Base-by-base conservation (phyloP, 2,113 vertebrate genomes). In the Festucalex cinctus region DNA sequence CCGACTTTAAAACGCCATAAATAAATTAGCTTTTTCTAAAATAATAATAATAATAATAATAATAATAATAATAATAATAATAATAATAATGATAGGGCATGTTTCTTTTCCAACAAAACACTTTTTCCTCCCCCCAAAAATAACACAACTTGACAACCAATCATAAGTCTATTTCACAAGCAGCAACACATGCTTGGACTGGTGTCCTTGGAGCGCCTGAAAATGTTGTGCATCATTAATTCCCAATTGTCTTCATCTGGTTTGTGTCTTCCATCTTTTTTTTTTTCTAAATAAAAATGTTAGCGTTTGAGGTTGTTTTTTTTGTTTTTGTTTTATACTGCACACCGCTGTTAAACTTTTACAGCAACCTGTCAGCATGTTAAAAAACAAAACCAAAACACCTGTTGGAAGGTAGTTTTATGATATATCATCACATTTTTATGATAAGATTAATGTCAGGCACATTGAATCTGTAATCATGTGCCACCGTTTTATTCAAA, bases 191-290 rank as follows among this genome's bases (percentile, higher is more conserved):
- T 14, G 44, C 46, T 17, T 83, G 83, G 86, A 82, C 83, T 83
- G 82, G 85, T 90, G 87, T 92, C 89, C 89, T 91, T 92, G 76
- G 81, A 89, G 84, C 78, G 81, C 87, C 82, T 89, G 85, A 86
- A 91, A 91, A 90, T 85, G 87, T 86, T 88, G 82, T 70, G 84
- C 88, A 85, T 84, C 88, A 88, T 92, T 91, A 88, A 85, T 87
- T 84, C 86, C 88, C 81, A 85, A 90, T 89, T 90, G 88, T 91
- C 88, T 89, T 90, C 89, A 91, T 90, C 80, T 90, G 89, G 87
- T 90, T 90, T 67, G 63, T 63, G 68, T 76, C 59, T 49, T 71
- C n/a, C 74, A 77, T 74, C 56, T 76, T 72, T 78, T 83, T 74
- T 72, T 78, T 83, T 69, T 75, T 53, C 28, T 66, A 17, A 65